phyloP scores from a whole-genome alignment of 2,113 vertebrate species.

The Petaurus breviceps region DNA sequence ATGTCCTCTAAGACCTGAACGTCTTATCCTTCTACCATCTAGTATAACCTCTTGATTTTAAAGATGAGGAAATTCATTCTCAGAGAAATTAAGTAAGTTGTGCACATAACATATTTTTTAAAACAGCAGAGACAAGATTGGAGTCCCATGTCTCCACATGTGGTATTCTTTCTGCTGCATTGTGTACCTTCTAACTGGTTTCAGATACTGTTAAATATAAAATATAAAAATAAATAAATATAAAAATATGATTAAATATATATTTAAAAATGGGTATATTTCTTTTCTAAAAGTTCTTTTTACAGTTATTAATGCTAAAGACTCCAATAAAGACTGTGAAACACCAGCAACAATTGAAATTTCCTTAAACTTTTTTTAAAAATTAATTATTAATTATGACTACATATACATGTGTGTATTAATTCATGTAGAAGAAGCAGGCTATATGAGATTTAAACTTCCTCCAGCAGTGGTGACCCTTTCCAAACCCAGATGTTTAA shows the following conservation, averaged over 20 bases:
- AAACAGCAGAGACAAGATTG: background rate
- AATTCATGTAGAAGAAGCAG: background rate
- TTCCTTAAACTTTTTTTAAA: background rate
- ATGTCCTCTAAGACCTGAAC: background rate
- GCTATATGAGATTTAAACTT: constrained; percentile 58
- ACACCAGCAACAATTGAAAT: background rate
- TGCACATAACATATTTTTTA: background rate
- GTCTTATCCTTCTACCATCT: background rate
- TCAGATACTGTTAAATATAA: background rate
- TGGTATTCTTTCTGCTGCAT: background rate
- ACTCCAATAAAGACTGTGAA: background rate
- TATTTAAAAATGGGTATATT: background rate
- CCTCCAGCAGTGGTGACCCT: constrained; percentile 56
- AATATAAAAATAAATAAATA: too few relatives aligned
- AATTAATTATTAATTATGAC: constrained; percentile 23
- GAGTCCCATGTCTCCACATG: background rate
- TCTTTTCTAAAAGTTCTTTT: background rate
- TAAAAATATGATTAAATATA: too few relatives aligned
- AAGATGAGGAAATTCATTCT: background rate
- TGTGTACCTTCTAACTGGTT: background rate
- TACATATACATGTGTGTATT: background rate
- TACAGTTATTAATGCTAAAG: background rate
- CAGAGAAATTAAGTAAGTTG: background rate
- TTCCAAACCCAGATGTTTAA: constrained; percentile 70
- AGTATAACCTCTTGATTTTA: background rate